A percentile compares a stretch with the other conserved stretches of the same genome.
These are phyloP conservation scores for Dinothrombium tinctorium DNA, from an alignment of 1,140 invertebrate species.

Conservation along the genomic window DNA sequence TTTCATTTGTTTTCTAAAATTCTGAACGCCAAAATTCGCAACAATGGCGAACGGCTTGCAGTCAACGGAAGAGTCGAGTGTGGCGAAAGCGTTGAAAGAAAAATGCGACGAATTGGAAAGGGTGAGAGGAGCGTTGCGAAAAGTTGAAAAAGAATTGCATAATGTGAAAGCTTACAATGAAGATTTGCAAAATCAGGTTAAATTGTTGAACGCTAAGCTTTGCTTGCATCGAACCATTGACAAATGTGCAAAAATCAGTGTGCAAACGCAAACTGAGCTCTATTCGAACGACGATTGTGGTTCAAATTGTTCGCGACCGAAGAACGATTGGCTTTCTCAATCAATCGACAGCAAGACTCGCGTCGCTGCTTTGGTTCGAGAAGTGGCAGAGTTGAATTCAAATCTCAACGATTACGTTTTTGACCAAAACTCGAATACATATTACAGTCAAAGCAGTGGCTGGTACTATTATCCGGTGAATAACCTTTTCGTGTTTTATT, in stretches of 20 bases:
- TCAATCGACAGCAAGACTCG: not conserved
- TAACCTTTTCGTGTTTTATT: too few species aligned
- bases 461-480: conserved; percentile 14
- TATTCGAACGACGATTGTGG: not conserved
- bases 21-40: too few species aligned
- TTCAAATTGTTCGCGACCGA: not conserved
- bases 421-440: conserved; percentile 13
- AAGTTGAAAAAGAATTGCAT: not conserved
- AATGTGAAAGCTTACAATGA: not conserved
- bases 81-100: too few species aligned
- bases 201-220: not conserved
- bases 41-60: too few species aligned
- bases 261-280: not conserved
- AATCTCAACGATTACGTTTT: conserved; percentile 14
- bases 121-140: too few species aligned
- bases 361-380: not conserved
- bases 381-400: not conserved
- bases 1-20: too few species aligned
- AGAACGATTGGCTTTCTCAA: not conserved
- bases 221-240: not conserved
- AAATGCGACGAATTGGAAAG: too few species aligned
- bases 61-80: too few species aligned
- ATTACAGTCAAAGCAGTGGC: conserved; percentile 12
- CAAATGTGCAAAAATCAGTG: not conserved
- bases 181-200: not conserved